These are phyloP conservation scores for Drosophila sp. DNA, from an alignment of 1,140 invertebrate genomes.

Conservation along the genomic window DNA sequence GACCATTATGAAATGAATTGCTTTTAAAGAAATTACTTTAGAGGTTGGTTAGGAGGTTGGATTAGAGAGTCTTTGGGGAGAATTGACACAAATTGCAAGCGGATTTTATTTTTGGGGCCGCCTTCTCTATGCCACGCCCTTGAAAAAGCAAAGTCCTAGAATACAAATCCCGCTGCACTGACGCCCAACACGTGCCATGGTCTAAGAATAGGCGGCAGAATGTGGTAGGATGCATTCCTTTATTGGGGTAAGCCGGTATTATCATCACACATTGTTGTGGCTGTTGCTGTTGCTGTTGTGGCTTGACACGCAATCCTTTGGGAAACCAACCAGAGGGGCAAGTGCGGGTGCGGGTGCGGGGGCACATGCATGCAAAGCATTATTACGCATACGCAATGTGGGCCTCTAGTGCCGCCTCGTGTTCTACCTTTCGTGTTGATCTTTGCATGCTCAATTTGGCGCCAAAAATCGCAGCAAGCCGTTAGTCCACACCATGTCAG, in stretches of 20 bases:
- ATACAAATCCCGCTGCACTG: conserved; percentile 16
- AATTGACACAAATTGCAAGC: conserved; percentile 58
- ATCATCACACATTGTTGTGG: conserved; percentile 24
- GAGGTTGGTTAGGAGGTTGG: conserved; percentile 27
- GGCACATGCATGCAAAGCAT: conserved; percentile 49
- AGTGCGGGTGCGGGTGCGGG: conserved; percentile 38
- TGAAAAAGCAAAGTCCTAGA: conserved; percentile 6
- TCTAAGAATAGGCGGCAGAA: background rate
- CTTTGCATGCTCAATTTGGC: conserved; percentile 74
- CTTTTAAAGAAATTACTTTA: conserved; percentile 82
- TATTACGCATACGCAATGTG: conserved; percentile 75
- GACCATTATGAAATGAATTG: conserved; percentile 81
- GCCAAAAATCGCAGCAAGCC: conserved; percentile 67
- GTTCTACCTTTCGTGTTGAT: conserved; percentile 44
- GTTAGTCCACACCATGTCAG: conserved; percentile 25
- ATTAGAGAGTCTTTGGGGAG: conserved; percentile 27
- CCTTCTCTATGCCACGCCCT: conserved; percentile 11
- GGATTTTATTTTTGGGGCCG: conserved; percentile 24
- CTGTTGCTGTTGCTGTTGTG: conserved; percentile 67
- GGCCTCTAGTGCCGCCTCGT: conserved; percentile 23
- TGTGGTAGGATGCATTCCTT: conserved; percentile 13
- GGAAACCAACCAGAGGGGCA: conserved; percentile 20
- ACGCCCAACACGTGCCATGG: background rate
- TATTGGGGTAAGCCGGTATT: conserved; percentile 14
- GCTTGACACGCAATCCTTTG: conserved; percentile 76